Base-by-base conservation (phyloP, 2,113 vertebrate genomes). In the Mirza zaza region DNA sequence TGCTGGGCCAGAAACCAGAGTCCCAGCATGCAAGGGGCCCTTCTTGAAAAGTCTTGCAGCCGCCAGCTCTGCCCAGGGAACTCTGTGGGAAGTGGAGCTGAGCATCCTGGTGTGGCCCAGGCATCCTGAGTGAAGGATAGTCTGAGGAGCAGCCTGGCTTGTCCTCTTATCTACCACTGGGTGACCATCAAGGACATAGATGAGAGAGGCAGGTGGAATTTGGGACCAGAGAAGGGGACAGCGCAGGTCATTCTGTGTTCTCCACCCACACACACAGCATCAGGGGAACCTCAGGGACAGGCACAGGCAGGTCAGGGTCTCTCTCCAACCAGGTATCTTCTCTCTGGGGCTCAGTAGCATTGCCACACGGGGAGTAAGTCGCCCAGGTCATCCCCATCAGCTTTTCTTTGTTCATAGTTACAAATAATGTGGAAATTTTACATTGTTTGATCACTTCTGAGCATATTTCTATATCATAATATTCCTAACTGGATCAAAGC, bases 351-450 rank as follows among this genome's bases (percentile, higher is more conserved):
- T 59, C 6, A 94, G 42, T 10, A 15, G 34, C 18, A 20, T 1
- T 0, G 3, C 61, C 0, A 2, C 11, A 32, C 9, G 7, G 3
- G 34, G 52, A 12, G 6, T 48, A 34, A 45, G 13, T 4, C 4
- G 9, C 29, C 32, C 79, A 57, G 32, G 13, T 18, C 45, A 4
- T 18, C 11, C 52, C 34, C 34, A 68, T 1, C 21, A 4, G n/a
- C 42, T 52, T 68, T n/a, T 27, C 59, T 63, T 63, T 63, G 25
- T 63, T 27, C 10, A 57, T 18, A 57, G 18, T 57, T 21, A 57
- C 18, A 57, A 57, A 57, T 57, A 57, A 73, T 68, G 36, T 32
- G 76, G 32, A 71, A 39, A 52, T 70, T 79, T 71, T 11, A 9
- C 9, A 14, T 10, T 32, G 39, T 71, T 55, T n/a, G 87, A 79